Percentiles rank a stretch among this genome's conserved stretches.
Evolutionary conservation across 92 coral and sea anemone genomes (phyloP).

Genomic region (Muricea muricata): DNA sequence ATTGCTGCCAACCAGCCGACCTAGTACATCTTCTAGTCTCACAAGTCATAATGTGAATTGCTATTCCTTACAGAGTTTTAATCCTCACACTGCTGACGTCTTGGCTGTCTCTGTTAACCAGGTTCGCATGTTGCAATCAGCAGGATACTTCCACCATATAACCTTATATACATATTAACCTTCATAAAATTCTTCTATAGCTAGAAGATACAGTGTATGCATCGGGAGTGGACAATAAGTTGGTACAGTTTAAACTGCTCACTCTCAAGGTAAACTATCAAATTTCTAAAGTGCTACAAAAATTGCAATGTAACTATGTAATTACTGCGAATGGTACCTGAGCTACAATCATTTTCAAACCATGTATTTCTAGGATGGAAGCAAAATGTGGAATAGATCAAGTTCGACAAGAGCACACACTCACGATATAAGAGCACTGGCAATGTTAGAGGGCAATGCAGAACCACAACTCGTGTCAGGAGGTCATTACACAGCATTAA

Average conservation of each 20-base stretch:
- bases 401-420: conserved; percentile 69
- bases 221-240: conserved; percentile 91
- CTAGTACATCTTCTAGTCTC: not conserved
- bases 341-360: too few species aligned
- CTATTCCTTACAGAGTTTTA: conserved; percentile 72
- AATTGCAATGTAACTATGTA: too few species aligned
- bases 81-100: conserved; percentile 89
- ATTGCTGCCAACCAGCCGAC: too few species aligned
- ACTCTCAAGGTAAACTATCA: conserved; percentile 65
- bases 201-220: conserved; percentile 87
- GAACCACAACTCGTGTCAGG: conserved; percentile 62
- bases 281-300: too few species aligned
- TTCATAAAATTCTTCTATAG: conserved; percentile 42
- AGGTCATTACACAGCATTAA: conserved; percentile 61
- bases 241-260: conserved; percentile 83
- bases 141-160: not conserved
- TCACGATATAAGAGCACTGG: conserved; percentile 78
- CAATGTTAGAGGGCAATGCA: conserved; percentile 42
- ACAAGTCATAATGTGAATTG: not conserved
- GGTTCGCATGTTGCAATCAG: conserved; percentile 47
- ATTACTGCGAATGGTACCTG: too few species aligned
- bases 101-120: conserved; percentile 79
- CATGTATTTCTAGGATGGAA: conserved; percentile 53
- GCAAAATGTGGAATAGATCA: conserved; percentile 67
- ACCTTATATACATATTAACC: not conserved